Percentiles rank a stretch among this genome's conserved stretches.
These are phyloP conservation scores for Leucopternis melanops DNA, from an alignment of 2,113 vertebrate species.

Conservation along the genomic window DNA sequence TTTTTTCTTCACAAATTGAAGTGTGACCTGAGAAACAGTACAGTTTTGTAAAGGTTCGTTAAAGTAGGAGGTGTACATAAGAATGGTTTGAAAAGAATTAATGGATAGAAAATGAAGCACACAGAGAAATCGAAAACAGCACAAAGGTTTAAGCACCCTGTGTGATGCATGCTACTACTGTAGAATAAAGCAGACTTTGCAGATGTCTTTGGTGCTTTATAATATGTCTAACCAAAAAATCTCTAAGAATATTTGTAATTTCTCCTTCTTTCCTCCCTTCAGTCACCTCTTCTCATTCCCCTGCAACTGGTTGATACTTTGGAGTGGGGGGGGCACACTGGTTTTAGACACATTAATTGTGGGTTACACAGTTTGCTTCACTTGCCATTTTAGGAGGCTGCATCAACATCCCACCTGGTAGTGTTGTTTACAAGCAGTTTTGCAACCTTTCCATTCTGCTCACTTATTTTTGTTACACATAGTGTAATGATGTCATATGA, in stretches of 20 bases:
- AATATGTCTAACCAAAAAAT: not conserved
- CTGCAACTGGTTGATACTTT: not conserved
- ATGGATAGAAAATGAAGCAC: not conserved
- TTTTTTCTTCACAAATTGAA: not conserved
- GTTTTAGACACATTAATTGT: conserved; percentile 5
- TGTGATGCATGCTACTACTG: not conserved
- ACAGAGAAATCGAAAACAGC: not conserved
- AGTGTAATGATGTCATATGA: not conserved
- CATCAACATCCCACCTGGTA: not conserved
- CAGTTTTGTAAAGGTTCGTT: not conserved
- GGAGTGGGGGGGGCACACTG: not conserved
- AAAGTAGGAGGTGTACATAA: not conserved
- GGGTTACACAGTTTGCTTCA: not conserved
- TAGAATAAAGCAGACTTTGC: not conserved
- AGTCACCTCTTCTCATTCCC: not conserved
- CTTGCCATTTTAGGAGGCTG: conserved; percentile 12
- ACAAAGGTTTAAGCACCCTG: not conserved
- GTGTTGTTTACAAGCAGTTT: conserved; percentile 35
- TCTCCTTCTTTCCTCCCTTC: not conserved
- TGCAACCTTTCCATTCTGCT: conserved; percentile 15
- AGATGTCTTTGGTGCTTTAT: not conserved
- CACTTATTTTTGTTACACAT: not conserved
- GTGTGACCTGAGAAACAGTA: not conserved
- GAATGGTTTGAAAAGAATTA: not conserved
- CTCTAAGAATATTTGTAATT: not conserved